These are phyloP conservation scores for Anagrus nilaparvatae DNA, from an alignment of 1,140 invertebrate genomes.

Conservation along the genomic window DNA sequence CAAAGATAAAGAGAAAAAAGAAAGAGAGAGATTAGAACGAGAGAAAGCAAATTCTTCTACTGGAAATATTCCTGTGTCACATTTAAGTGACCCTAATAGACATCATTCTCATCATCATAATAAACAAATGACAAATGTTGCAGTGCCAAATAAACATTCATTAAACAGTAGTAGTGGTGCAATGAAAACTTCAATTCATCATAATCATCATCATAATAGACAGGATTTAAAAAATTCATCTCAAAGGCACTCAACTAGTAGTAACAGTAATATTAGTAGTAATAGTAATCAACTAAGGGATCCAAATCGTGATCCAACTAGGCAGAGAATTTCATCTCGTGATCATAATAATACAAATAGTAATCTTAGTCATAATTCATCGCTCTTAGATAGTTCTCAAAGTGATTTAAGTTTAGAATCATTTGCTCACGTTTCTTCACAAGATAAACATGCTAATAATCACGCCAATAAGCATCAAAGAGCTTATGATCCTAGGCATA, in stretches of 20 bases:
- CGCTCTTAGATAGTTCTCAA: neutral
- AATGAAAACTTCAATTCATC: constrained; percentile 28
- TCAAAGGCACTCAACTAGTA: constrained; percentile 25
- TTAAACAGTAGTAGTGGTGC: constrained; percentile 18
- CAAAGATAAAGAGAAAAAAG: constrained; percentile 44
- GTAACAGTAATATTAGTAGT: constrained; percentile 11
- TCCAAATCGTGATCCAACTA: constrained; percentile 21
- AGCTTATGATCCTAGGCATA: constrained; percentile 26
- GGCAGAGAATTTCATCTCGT: constrained; percentile 23
- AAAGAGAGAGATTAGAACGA: constrained; percentile 36
- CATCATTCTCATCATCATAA: constrained; percentile 32
- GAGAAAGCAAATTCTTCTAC: constrained; percentile 18
- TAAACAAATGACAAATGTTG: constrained; percentile 20
- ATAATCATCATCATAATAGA: constrained; percentile 34
- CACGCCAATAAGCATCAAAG: constrained; percentile 22
- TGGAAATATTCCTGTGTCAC: constrained; percentile 9
- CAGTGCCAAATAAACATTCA: constrained; percentile 24
- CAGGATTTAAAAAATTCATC: constrained; percentile 26
- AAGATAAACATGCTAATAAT: constrained; percentile 28
- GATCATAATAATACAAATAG: constrained; percentile 4
- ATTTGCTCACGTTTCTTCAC: constrained; percentile 14
- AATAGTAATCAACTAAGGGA: constrained; percentile 20
- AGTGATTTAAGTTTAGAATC: constrained; percentile 10
- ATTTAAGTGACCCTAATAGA: constrained; percentile 25
- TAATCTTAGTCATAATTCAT: neutral